Evolutionary conservation across 64 coral and sea anemone genomes (phyloP).

Genomic region (Montipora sp.): DNA sequence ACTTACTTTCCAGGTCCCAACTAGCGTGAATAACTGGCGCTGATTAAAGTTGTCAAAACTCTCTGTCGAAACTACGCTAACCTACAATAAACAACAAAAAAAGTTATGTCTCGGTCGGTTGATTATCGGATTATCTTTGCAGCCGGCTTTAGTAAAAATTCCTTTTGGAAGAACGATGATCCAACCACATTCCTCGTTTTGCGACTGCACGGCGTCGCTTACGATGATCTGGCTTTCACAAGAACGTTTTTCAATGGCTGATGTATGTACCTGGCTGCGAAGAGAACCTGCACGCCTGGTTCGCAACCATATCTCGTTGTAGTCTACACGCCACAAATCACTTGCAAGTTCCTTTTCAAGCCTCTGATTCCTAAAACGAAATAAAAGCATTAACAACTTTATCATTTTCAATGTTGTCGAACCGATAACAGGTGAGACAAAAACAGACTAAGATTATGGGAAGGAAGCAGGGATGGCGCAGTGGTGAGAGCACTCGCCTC

Average conservation of each 20-base stretch:
- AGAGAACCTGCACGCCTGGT: conserved; percentile 70
- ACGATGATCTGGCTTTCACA: no score
- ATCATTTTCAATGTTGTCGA: no score
- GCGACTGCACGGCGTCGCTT: no score
- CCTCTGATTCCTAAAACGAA: conserved; percentile 77
- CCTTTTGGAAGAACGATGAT: no score
- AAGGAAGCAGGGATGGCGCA: no score
- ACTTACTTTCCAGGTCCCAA: conserved; percentile 77
- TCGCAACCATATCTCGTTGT: conserved; percentile 69
- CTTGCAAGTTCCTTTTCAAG: conserved; percentile 80
- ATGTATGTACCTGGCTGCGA: conserved; percentile 74
- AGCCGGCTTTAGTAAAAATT: no score
- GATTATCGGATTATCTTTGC: not conserved
- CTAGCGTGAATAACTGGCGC: conserved; percentile 83
- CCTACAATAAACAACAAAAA: conserved; percentile 17
- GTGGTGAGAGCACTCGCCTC: no score
- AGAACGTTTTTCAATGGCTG: not conserved
- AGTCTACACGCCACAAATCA: conserved; percentile 83
- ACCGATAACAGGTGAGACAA: no score
- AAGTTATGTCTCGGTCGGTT: not conserved
- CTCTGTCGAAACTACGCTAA: conserved; percentile 79
- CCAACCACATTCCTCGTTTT: no score
- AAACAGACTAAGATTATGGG: no score
- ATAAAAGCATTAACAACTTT: not conserved
- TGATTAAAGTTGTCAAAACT: conserved; percentile 77